Base-by-base conservation (phyloP, 2,113 vertebrate genomes). In the Sapayoa aenigma region DNA sequence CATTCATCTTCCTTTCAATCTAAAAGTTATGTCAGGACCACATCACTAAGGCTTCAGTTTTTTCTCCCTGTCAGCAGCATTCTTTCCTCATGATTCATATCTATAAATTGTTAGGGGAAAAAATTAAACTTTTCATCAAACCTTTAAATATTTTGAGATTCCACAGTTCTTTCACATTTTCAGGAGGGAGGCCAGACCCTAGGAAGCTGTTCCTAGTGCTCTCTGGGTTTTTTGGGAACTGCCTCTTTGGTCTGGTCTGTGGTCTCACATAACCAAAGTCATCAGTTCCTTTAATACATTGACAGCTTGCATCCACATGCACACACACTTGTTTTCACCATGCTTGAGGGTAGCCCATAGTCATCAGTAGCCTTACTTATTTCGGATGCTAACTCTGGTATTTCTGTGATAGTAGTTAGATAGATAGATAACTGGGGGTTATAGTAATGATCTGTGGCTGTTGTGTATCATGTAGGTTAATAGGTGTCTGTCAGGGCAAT, bases 101-200 rank as follows among this genome's bases (percentile, higher is more conserved):
- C 87, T 41, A 8, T 75, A 89, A 95, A 89, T 93, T 87, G 84
- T 87, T 73, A 24, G 59, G 84, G 89, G 69, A 87, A 94, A 95
- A 95, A 95, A 91, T 94, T 59, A 95, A 94, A 66, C 84, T 94
- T 97, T 97, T 95, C 87, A 84, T 92, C 91, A 94, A 95, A 87
- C 49, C 15, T 28, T 91, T 78, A 87, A 92, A 89, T 60, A 65
- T 89, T 91, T 87, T 37, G 83, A 86, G 76, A 53, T 44, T 66
- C 35, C 35, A 21, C 24, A 46, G 66, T 49, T 87, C 73, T 87
- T 90, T 44, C 73, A n/a, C 0, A 0, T 53, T 91, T 87, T 62
- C 49, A 60, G 65, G 42, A 91, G 66, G 31, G 91, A 81, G 35
- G 28, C 56, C n/a, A 10, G 0, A 8, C 41, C 80, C 37, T 20